These are phyloP conservation scores for Norana najaformis DNA, from an alignment of 2,888 invertebrate species.

Conservation along the genomic window DNA sequence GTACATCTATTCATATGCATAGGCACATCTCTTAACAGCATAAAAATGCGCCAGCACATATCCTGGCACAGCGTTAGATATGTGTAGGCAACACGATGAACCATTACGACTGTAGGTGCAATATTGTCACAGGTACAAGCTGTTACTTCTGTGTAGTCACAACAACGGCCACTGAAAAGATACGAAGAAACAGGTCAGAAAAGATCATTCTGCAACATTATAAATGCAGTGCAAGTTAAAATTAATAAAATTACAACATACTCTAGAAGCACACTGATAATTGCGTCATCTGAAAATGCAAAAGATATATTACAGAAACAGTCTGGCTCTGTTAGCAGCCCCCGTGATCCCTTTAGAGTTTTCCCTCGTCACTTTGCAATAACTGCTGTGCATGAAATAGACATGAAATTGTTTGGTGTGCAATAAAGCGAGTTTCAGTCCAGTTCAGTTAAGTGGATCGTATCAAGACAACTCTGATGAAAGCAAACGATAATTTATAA, in stretches of 20 bases:
- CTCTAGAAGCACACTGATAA: neutral
- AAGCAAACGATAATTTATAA: neutral
- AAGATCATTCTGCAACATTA: neutral
- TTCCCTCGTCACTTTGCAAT: neutral
- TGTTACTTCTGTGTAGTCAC: conserved; percentile 15
- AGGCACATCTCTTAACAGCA: neutral
- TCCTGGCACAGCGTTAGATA: neutral
- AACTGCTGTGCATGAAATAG: neutral
- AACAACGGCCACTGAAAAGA: neutral
- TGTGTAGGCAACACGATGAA: neutral
- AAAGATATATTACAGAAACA: neutral
- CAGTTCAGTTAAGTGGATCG: neutral
- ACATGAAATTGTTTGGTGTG: neutral
- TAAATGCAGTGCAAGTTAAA: too few relatives aligned
- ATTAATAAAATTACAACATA: too few relatives aligned
- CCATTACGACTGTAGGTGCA: neutral
- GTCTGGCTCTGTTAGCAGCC: neutral
- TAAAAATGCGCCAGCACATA: neutral
- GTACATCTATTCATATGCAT: neutral
- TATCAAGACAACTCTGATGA: neutral
- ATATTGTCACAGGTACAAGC: neutral
- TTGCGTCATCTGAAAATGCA: neutral
- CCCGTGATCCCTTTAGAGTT: neutral
- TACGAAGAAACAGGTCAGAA: neutral
- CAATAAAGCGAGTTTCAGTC: neutral